These are phyloP conservation scores for Lepidocolaptes lacrymiger DNA, from an alignment of 2,797 vertebrate species.

Conservation along the genomic window DNA sequence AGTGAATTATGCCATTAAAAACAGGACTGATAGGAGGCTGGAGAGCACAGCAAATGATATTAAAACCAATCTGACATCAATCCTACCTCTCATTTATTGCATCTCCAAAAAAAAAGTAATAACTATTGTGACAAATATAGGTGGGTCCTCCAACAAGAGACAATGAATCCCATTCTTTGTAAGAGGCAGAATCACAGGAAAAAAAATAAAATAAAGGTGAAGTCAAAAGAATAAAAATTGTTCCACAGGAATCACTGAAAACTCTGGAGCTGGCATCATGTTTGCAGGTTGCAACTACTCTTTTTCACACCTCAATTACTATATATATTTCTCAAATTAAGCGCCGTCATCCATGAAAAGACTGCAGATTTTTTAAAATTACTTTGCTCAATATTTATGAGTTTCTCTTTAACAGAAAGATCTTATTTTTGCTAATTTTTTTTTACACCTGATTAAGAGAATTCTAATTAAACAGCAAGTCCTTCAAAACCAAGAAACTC, in stretches of 20 bases:
- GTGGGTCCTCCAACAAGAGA: slow-evolving; percentile 30
- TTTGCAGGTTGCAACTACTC: neutral
- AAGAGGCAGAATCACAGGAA: neutral
- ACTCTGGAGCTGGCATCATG: neutral
- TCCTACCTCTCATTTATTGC: slow-evolving; percentile 32
- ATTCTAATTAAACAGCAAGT: neutral
- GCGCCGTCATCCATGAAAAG: neutral
- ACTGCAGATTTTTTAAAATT: neutral
- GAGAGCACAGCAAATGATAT: neutral
- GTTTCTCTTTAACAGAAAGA: neutral
- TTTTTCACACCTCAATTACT: neutral
- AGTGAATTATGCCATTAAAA: slow-evolving; percentile 9
- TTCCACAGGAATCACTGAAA: neutral
- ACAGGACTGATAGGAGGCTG: slow-evolving; percentile 28
- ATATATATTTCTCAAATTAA: slow-evolving; percentile 1
- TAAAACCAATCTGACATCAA: slow-evolving; percentile 39
- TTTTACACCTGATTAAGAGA: neutral
- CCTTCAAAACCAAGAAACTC: neutral
- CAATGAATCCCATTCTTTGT: neutral
- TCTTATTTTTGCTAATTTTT: neutral
- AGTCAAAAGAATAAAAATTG: neutral
- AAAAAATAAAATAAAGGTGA: neutral
- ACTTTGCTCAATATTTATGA: slow-evolving; percentile 10
- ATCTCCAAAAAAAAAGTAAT: slow-evolving; percentile 54
- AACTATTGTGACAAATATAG: slow-evolving; percentile 53